Base-by-base conservation (phyloP, 2,113 vertebrate species). In the Candoia aspera region DNA sequence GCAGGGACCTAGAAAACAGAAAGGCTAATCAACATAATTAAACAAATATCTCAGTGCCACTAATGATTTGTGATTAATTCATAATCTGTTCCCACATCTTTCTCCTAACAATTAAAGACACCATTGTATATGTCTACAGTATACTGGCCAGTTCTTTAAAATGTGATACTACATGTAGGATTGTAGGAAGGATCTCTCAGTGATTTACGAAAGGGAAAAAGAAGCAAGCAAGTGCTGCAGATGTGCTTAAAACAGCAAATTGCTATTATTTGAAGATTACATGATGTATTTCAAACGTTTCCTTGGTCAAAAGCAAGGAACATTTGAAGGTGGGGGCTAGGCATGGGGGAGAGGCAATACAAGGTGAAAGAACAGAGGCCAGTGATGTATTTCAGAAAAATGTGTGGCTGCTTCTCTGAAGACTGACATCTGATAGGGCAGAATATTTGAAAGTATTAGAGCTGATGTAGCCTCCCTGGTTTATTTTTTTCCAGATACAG, bases 61-160 rank as follows among this genome's bases (percentile, higher is more conserved):
- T 94, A 95, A 96, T 93, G 90, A 93, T 94, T 91, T 90, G 94
- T 96, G 90, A 95, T 96, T 96, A 94, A 96, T 97, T 96, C 92
- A 95, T 95, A 17, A 83, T 85, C 92, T 19, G 89, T 93, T 90
- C 92, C 85, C 88, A 91, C 89, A 90, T 86, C 57, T 92, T 93
- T 94, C 90, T 87, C 62, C 92, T 58, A 92, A 95, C 90, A 94
- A 94, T 88, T 89, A 64, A 91, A 91, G 93, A 87, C 92, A 95
- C 42, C 0, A 87, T 89, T 88, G 89, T 93, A 94, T 94, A 94
- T 8, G 19, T 88, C 58, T 42, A 94, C 95, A 95, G 91, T 92
- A 92, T 90, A 86, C 46, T 64, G 46, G 46, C 73, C 79, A 49
- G 90, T 23, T 59, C 79, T 53, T 84, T 29, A 83, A 90, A 84